A percentile compares a stretch with the other conserved stretches of the same genome.
These are phyloP conservation scores for Ophion ventricosus DNA, from an alignment of 2,888 invertebrate genomes.

Conservation along the genomic window DNA sequence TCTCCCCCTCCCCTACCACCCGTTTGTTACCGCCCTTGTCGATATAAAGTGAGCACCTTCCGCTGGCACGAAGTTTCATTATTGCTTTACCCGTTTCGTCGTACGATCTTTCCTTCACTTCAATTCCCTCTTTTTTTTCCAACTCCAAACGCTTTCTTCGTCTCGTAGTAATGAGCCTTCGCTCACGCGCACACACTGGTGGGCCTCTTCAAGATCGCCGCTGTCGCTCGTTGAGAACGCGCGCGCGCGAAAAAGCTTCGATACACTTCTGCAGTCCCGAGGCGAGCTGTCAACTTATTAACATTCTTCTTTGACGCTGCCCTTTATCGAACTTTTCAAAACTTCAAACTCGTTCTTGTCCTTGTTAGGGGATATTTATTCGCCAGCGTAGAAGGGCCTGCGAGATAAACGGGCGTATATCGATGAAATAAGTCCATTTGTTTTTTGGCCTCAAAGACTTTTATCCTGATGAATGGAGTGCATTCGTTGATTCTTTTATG, in stretches of 20 bases:
- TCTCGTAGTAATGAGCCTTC: slow-evolving; percentile 14
- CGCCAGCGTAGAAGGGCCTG: too few relatives aligned
- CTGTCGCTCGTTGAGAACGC: not conserved
- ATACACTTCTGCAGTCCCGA: too few relatives aligned
- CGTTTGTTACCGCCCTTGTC: slow-evolving; percentile 72
- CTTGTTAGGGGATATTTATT: too few relatives aligned
- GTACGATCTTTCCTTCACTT: slow-evolving; percentile 40
- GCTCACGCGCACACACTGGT: not conserved
- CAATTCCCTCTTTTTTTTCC: slow-evolving; percentile 51
- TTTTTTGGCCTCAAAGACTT: too few relatives aligned
- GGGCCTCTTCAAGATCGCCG: not conserved
- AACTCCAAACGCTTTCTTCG: slow-evolving; percentile 41
- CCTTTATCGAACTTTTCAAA: too few relatives aligned
- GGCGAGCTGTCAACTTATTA: too few relatives aligned
- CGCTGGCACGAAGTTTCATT: slow-evolving; percentile 76
- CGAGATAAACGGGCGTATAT: too few relatives aligned
- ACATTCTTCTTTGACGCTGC: too few relatives aligned
- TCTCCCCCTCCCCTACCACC: not conserved
- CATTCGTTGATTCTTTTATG: too few relatives aligned
- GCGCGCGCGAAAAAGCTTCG: not conserved
- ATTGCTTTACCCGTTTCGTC: slow-evolving; percentile 74
- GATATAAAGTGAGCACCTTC: slow-evolving; percentile 78
- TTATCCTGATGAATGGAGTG: too few relatives aligned
- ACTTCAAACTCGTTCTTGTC: too few relatives aligned
- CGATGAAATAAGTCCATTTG: too few relatives aligned